Evolutionary conservation across 2,113 vertebrate species (phyloP).

Genomic region (Hipposideros armiger): DNA sequence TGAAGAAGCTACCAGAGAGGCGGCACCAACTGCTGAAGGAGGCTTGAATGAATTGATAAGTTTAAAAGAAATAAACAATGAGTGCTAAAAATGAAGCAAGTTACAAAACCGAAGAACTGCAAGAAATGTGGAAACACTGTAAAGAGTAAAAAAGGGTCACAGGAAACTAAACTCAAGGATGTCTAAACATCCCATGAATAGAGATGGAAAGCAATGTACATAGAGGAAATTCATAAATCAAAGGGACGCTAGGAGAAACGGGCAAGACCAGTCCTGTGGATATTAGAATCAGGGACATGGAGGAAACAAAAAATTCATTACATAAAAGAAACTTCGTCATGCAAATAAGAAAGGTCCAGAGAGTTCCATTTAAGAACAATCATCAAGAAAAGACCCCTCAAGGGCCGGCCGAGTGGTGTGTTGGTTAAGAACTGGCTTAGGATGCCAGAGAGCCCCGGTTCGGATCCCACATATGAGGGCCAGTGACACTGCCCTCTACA

Average conservation of each 20-base stretch:
- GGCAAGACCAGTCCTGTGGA: background rate
- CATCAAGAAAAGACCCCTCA: background rate
- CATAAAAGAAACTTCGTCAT: background rate
- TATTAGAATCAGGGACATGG: background rate
- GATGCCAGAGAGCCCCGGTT: no score
- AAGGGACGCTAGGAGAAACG: background rate
- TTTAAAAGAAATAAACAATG: constrained; percentile 29
- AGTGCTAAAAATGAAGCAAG: constrained; percentile 52
- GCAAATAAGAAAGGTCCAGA: background rate
- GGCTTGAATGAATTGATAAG: background rate
- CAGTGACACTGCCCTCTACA: no score
- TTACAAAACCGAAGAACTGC: constrained; percentile 28
- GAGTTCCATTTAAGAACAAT: background rate
- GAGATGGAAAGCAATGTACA: background rate
- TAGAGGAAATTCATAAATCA: constrained; percentile 31
- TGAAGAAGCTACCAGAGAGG: background rate
- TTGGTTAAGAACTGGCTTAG: no score
- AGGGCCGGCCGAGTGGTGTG: no score
- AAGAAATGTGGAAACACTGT: background rate
- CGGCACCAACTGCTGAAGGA: background rate
- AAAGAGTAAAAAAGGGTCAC: background rate
- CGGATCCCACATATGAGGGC: no score
- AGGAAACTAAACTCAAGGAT: constrained; percentile 12
- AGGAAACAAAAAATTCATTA: background rate
- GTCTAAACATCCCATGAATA: background rate